phyloP scores from a whole-genome alignment of 2,797 vertebrate species.

The Loriculus beryllinus region DNA sequence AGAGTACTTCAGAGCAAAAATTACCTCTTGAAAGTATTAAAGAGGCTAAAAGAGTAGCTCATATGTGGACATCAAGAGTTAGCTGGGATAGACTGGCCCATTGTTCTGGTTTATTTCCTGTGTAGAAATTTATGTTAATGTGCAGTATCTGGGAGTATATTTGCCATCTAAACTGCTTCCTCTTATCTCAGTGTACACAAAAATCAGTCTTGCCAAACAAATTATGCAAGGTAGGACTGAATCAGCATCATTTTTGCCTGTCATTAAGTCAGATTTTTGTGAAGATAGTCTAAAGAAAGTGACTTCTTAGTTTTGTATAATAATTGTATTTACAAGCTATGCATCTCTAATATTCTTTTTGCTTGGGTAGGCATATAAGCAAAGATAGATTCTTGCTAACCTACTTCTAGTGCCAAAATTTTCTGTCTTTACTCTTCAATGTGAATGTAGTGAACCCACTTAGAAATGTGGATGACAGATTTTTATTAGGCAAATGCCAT shows the following conservation, averaged over 20 bases:
- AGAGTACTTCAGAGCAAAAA: neutral
- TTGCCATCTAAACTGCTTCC: neutral
- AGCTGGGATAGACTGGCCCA: neutral
- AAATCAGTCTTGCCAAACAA: neutral
- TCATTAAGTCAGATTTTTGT: neutral
- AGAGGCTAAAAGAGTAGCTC: neutral
- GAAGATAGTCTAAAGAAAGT: neutral
- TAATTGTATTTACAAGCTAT: neutral
- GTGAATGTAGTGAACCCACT: neutral
- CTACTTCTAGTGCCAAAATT: neutral
- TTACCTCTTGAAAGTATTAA: neutral
- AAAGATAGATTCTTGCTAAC: neutral
- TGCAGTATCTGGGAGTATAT: neutral
- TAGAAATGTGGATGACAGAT: neutral
- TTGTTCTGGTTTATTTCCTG: neutral
- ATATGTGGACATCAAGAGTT: neutral
- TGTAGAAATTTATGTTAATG: neutral
- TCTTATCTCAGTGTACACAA: neutral
- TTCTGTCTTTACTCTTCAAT: neutral
- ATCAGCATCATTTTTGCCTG: neutral
- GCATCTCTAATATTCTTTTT: neutral
- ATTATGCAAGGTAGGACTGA: neutral
- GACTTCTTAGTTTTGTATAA: neutral
- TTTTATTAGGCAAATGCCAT: constrained; percentile 1
- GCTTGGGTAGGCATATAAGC: neutral